Evolutionary conservation across 2,797 vertebrate genomes (phyloP).

Genomic region (Paratrypauchen microcephalus): DNA sequence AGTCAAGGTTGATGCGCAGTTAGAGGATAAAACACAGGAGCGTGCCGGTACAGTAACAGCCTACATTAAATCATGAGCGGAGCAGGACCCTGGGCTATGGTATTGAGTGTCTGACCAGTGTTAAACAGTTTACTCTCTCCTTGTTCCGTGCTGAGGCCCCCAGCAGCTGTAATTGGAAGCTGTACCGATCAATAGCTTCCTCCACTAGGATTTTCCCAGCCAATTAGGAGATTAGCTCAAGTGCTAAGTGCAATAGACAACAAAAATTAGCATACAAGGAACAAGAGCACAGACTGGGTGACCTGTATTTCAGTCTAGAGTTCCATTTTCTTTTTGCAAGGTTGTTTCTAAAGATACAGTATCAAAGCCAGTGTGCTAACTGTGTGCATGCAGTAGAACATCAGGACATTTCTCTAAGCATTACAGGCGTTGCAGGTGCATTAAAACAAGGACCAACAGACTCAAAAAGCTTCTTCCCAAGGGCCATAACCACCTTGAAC

Average conservation of each 20-base stretch:
- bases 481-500: no score
- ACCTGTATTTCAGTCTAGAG: constrained; percentile 2
- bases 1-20: constrained; percentile 17
- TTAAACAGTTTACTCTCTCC: constrained; percentile 71
- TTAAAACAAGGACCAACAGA: no score
- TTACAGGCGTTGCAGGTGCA: no score
- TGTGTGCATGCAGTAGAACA: not conserved
- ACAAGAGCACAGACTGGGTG: constrained; percentile 43
- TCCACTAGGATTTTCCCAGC: constrained; percentile 77
- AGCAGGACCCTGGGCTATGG: constrained; percentile 38
- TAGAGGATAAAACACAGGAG: constrained; percentile 25
- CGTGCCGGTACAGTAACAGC: constrained; percentile 23
- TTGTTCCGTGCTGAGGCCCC: constrained; percentile 42
- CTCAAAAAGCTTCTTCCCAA: no score
- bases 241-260: constrained; percentile 71
- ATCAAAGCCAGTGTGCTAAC: not conserved
- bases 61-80: constrained; percentile 40
- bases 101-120: constrained; percentile 56
- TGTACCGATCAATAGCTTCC: constrained; percentile 73
- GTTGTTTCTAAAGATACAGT: not conserved
- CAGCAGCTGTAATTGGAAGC: constrained; percentile 65
- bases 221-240: constrained; percentile 79
- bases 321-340: not conserved
- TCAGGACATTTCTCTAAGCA: no score
- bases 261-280: constrained; percentile 64